These are phyloP conservation scores for Meandrusa payeni DNA, from an alignment of 2,888 invertebrate species.

Conservation along the genomic window DNA sequence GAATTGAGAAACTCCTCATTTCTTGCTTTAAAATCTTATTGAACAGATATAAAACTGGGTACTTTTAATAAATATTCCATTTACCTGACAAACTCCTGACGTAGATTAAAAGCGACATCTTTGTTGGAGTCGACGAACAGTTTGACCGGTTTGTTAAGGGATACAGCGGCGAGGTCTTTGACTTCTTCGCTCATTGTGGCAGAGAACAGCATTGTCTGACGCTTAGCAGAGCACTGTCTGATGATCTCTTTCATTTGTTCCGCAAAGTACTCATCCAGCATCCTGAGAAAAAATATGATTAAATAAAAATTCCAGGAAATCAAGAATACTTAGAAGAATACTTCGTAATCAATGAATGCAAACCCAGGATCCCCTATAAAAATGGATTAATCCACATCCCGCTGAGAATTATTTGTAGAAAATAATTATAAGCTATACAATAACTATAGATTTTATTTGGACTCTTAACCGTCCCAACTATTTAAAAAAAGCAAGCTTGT, in stretches of 20 bases:
- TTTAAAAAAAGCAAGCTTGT: too few relatives aligned
- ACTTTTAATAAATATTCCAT: too few relatives aligned
- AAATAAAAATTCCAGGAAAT: not conserved
- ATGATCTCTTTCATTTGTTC: constrained; percentile 99
- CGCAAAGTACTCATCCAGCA: constrained; percentile 99
- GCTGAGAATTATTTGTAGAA: too few relatives aligned
- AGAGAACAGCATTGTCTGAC: constrained; percentile 98
- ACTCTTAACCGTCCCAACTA: too few relatives aligned
- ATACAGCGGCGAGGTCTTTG: constrained; percentile 95
- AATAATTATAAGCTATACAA: too few relatives aligned
- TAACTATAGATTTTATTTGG: too few relatives aligned
- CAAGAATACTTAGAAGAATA: not conserved
- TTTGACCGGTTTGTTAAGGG: constrained; percentile 94
- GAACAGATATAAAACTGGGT: too few relatives aligned
- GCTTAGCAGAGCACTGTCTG: constrained; percentile 91
- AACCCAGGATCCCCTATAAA: too few relatives aligned
- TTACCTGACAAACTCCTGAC: constrained; percentile 96
- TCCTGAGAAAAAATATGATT: constrained; percentile 73
- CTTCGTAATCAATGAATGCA: not conserved
- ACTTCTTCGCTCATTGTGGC: constrained; percentile 99
- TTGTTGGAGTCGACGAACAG: constrained; percentile 98
- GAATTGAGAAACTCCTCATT: too few relatives aligned
- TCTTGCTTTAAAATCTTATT: too few relatives aligned
- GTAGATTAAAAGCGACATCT: constrained; percentile 95
- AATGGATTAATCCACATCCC: too few relatives aligned